Conservation (phyloP, 2,113 vertebrate genomes). For the Hylia prasina region DNA sequence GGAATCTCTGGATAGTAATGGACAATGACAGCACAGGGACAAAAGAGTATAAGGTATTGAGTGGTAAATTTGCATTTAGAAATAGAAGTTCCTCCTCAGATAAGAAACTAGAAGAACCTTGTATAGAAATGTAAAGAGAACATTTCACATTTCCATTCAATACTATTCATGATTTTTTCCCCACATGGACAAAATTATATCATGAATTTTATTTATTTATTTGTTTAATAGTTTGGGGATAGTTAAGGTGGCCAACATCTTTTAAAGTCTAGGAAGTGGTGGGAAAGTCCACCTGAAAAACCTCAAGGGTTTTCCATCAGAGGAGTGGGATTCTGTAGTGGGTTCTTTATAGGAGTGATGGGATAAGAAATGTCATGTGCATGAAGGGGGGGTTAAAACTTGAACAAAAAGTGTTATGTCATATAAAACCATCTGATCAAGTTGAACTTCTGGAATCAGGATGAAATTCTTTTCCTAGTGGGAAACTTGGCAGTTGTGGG, state of each 20-base stretch:
- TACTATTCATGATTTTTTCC: background rate
- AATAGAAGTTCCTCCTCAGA: background rate
- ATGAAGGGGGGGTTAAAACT: background rate
- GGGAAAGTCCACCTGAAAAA: background rate
- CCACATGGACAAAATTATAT: background rate
- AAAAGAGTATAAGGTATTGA: background rate
- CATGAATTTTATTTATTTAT: background rate
- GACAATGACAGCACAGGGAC: background rate
- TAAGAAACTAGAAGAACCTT: background rate
- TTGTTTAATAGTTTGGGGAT: background rate
- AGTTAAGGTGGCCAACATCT: background rate
- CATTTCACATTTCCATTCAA: background rate
- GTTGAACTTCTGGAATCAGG: background rate
- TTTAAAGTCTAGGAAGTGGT: background rate
- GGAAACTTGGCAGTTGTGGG: background rate
- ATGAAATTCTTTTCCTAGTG: background rate
- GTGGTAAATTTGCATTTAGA: background rate
- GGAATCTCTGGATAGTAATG: background rate
- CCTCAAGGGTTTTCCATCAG: background rate
- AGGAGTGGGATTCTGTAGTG: background rate
- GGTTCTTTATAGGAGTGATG: fast-evolving
- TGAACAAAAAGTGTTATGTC: background rate
- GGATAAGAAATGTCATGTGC: background rate
- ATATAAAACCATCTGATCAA: background rate
- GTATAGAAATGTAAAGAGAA: background rate